Conservation (phyloP, 1,140 invertebrate species). For the Andricus grossulariae region DNA sequence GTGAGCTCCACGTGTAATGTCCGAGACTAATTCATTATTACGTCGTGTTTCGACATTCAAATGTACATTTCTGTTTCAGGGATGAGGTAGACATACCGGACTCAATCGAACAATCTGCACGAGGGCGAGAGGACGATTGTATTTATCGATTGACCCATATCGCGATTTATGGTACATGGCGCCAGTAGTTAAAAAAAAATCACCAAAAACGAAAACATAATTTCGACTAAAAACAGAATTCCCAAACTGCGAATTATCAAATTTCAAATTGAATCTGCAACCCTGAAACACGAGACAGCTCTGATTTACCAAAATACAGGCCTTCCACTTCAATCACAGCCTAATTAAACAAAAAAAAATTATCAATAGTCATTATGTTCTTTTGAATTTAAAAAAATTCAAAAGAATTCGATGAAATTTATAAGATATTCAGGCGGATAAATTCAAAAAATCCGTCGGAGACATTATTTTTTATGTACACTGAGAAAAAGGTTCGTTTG, state of each 20-base stretch:
- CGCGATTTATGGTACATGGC: conserved; percentile 60
- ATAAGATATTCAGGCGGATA: too few relatives aligned
- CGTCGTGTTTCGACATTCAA: conserved; percentile 24
- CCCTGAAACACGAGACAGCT: too few relatives aligned
- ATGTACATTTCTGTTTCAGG: conserved; percentile 7
- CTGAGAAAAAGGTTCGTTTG: too few relatives aligned
- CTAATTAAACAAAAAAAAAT: too few relatives aligned
- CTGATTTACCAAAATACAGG: too few relatives aligned
- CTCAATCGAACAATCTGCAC: conserved; percentile 31
- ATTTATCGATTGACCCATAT: conserved; percentile 72
- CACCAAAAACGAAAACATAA: conserved; percentile 31
- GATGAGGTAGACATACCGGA: conserved; percentile 36
- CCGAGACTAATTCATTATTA: conserved; percentile 30
- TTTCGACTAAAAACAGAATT: background rate
- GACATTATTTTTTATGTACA: too few relatives aligned
- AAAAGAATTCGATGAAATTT: too few relatives aligned
- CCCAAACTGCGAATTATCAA: background rate
- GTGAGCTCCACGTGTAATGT: conserved; percentile 35
- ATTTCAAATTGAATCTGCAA: too few relatives aligned
- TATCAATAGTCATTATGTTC: too few relatives aligned
- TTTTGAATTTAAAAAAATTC: too few relatives aligned
- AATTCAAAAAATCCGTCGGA: too few relatives aligned
- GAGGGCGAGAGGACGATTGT: conserved; percentile 57
- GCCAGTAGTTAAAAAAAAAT: conserved; percentile 63
- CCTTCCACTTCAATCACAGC: too few relatives aligned